Evolutionary conservation across 2,888 invertebrate genomes (phyloP).

Genomic region (Stenodema calcarata): DNA sequence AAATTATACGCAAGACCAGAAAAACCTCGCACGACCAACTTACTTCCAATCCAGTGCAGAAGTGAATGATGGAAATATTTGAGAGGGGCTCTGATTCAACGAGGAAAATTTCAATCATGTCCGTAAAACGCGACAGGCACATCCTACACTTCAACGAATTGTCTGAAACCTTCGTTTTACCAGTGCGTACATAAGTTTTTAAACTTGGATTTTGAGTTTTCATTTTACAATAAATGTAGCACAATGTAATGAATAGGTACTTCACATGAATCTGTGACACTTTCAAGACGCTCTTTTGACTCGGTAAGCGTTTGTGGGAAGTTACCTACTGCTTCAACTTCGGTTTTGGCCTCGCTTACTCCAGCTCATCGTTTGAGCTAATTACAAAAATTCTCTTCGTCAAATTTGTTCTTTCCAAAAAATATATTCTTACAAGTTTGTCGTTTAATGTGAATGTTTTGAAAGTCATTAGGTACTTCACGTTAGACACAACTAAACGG

Average conservation of each 20-base stretch:
- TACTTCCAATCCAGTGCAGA: constrained; percentile 42
- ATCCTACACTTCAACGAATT: constrained; percentile 14
- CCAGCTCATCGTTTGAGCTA: too few species aligned
- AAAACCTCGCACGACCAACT: not conserved
- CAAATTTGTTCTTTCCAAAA: too few species aligned
- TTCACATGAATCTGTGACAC: not conserved
- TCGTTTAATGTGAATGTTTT: too few species aligned
- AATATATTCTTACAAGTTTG: too few species aligned
- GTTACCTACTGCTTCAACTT: too few species aligned
- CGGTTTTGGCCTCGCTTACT: too few species aligned
- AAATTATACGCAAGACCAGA: too few species aligned
- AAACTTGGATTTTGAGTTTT: not conserved
- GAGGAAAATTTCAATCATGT: constrained; percentile 19
- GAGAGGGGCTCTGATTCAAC: constrained; percentile 1
- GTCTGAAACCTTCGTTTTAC: not conserved
- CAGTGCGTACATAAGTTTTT: constrained; percentile 1
- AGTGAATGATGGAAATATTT: constrained; percentile 10
- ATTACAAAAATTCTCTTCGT: too few species aligned
- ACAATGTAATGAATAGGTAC: not conserved
- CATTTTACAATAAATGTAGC: not conserved
- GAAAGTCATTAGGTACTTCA: too few species aligned
- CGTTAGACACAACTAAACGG: too few species aligned
- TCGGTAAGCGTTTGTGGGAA: too few species aligned
- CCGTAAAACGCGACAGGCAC: constrained; percentile 15
- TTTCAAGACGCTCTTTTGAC: too few species aligned